Percentiles rank a stretch among this genome's conserved stretches.
These are phyloP conservation scores for Arvicanthis niloticus DNA, from an alignment of 2,113 vertebrate genomes.

Conservation along the genomic window DNA sequence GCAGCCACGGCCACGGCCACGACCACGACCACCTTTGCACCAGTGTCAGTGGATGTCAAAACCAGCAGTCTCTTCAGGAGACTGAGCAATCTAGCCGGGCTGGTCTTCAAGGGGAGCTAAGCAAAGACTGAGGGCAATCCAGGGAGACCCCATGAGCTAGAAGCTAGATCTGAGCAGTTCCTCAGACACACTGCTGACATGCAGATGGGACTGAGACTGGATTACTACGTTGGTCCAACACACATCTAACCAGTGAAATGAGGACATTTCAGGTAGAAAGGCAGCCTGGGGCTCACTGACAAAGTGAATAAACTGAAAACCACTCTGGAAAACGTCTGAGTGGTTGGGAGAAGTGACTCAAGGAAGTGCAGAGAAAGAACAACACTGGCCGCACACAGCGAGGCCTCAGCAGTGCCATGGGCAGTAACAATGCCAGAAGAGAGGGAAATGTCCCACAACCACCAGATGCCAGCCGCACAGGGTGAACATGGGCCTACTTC, in stretches of 20 bases:
- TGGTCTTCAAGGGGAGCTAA: not conserved
- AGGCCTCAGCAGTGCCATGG: not conserved
- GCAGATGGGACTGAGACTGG: not conserved
- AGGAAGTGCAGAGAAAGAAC: not conserved
- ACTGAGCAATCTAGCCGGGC: not conserved
- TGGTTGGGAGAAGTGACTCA: not conserved
- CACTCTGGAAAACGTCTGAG: not conserved
- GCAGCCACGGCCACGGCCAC: not conserved
- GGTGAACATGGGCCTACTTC: accelerated
- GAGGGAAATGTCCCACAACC: not conserved
- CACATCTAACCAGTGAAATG: not conserved
- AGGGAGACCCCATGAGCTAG: not conserved
- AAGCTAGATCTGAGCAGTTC: not conserved
- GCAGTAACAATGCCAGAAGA: not conserved
- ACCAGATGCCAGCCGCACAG: not conserved
- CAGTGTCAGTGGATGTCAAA: not conserved
- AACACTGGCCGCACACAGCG: not conserved
- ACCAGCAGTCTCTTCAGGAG: not conserved
- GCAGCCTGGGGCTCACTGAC: not conserved
- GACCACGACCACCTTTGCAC: not conserved
- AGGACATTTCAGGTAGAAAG: not conserved
- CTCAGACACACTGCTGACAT: not conserved
- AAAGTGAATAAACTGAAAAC: constrained; percentile 4
- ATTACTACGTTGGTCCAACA: not conserved
- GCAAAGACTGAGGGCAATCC: not conserved